Base-by-base conservation (phyloP, 2,888 invertebrate species). In the Dioctria linearis region DNA sequence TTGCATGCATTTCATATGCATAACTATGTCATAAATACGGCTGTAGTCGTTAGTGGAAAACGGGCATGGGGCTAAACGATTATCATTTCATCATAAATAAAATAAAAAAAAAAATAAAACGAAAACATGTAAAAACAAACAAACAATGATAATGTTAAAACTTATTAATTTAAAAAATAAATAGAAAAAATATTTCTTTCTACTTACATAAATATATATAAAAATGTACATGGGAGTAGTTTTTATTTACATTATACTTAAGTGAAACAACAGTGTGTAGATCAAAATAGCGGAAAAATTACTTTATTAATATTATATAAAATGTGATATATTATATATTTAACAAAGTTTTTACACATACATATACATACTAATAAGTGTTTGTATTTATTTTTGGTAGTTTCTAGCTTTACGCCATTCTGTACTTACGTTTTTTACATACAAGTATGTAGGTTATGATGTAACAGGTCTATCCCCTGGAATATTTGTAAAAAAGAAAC, bases 1-100 rank as follows among this genome's bases (percentile, higher is more conserved):
- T 25, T 80, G 46, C 67, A 82, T 5, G 69, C 75, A 25, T 39
- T 82, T 11, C 79, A 82, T 65, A 80, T 82, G 82, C 79, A 80
- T 43, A 80, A 82, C 69, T 69, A 80, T 51, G 59, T 79, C 13
- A 54, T 76, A 8, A 80, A 82, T 11, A 46, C 80, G 67, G 76
- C 71, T 13, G 66, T 80, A 49, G 73, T 69, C 42, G 43, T 80
- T 11, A 76, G 80, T n/a, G 79, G 79, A 51, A 82, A 82, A 66
- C 79, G 82, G 39, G 76, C 82, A 9, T 82, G 82, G 80, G 82
- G 82, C 25, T 82, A 57, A 66, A 25, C 6, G 9, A 43, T 3
- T 1, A 46, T 43, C 11, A 43, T 13, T 61, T 6, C 61, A n/a
- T 61, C 2, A 6, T 51, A 11, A 51, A 51, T 51, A 9, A 37